Conservation (phyloP, 2,797 vertebrate genomes). For the Pelobates cultripes region DNA sequence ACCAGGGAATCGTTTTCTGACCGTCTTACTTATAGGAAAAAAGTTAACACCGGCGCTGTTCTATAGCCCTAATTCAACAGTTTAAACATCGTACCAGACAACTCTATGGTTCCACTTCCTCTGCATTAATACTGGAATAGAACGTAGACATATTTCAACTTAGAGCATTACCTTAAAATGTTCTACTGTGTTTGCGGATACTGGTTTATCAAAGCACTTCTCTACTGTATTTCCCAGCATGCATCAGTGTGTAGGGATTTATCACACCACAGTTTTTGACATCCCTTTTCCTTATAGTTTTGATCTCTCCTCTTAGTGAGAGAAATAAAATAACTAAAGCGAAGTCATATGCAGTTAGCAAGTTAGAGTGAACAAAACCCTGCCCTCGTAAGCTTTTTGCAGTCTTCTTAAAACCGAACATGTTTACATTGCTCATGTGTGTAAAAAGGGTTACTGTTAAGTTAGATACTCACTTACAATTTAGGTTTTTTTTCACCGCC, state of each 20-base stretch:
- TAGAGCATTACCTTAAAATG: too few relatives aligned
- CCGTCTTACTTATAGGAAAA: too few relatives aligned
- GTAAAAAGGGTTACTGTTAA: neutral
- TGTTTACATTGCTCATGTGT: neutral
- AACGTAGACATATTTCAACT: too few relatives aligned
- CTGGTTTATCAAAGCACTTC: constrained; percentile 19
- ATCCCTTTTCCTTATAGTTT: constrained; percentile 12
- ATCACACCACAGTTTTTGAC: constrained; percentile 30
- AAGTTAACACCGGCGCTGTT: too few relatives aligned
- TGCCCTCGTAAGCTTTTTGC: neutral
- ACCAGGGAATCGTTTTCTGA: too few relatives aligned
- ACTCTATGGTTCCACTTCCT: too few relatives aligned
- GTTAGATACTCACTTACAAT: constrained; percentile 23
- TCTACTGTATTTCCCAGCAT: constrained; percentile 15
- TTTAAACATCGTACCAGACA: too few relatives aligned
- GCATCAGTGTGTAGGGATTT: constrained; percentile 36
- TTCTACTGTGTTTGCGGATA: neutral
- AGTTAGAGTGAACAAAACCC: neutral
- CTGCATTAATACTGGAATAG: too few relatives aligned
- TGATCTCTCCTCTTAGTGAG: constrained; percentile 10
- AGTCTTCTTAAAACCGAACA: neutral
- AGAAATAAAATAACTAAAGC: neutral
- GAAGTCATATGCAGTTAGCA: too few relatives aligned
- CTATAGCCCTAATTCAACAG: too few relatives aligned
- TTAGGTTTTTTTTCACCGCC: constrained; percentile 30